A percentile compares a stretch with the other conserved stretches of the same genome.
Evolutionary conservation across 2,888 invertebrate genomes (phyloP).

Genomic region (Pardosa pseudoannulata): DNA sequence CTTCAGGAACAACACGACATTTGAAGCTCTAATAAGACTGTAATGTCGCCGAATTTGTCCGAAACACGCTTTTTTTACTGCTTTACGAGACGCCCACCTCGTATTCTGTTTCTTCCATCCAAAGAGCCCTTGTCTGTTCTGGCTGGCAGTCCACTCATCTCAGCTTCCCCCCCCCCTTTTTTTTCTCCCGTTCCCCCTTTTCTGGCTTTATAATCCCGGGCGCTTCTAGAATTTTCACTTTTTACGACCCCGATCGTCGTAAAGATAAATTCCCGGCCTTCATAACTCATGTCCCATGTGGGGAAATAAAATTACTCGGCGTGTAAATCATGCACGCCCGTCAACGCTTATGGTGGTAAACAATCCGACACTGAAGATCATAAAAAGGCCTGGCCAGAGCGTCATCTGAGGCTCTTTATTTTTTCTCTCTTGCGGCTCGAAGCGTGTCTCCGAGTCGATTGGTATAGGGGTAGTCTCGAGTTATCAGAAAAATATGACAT

Average conservation of each 20-base stretch:
- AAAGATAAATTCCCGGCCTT: slow-evolving; percentile 12
- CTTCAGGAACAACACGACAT: too few relatives aligned
- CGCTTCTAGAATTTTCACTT: slow-evolving; percentile 1
- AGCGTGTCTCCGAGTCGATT: not conserved
- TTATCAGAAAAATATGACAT: too few relatives aligned
- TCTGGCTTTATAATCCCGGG: not conserved
- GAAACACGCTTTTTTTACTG: not conserved
- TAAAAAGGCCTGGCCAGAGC: not conserved
- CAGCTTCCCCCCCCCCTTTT: not conserved
- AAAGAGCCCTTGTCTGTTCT: not conserved
- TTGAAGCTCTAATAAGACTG: too few relatives aligned
- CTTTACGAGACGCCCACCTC: not conserved
- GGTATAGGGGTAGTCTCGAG: not conserved
- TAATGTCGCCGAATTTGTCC: not conserved
- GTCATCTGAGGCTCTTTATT: not conserved
- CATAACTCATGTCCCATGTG: slow-evolving; percentile 19
- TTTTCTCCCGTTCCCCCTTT: too few relatives aligned
- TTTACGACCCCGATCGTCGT: slow-evolving; percentile 6
- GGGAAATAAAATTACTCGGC: not conserved
- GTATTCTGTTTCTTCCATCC: not conserved
- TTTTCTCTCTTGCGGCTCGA: not conserved
- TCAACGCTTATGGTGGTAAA: slow-evolving; percentile 17
- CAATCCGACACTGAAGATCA: not conserved
- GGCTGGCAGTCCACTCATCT: not conserved
- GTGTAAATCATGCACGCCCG: slow-evolving; percentile 12